phyloP scores from a whole-genome alignment of 2,113 vertebrate species.

The Ancistrus triradiatus region DNA sequence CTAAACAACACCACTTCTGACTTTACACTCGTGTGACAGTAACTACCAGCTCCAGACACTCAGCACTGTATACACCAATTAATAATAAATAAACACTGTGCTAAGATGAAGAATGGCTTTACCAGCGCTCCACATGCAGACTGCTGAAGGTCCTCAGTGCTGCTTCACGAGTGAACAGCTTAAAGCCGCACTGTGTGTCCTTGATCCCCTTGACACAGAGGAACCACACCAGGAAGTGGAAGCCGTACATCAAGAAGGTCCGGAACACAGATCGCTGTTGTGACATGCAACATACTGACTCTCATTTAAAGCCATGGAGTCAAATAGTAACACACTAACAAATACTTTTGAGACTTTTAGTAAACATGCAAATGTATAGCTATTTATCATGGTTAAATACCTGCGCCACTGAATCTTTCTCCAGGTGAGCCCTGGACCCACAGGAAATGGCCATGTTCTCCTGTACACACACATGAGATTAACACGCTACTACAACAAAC shows the following conservation, averaged over 20 bases:
- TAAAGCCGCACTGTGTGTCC: slow-evolving; percentile 96
- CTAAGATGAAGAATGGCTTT: neutral
- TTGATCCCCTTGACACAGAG: slow-evolving; percentile 87
- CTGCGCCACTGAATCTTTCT: slow-evolving; percentile 87
- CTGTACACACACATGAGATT: slow-evolving; percentile 57
- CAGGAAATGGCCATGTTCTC: slow-evolving; percentile 90
- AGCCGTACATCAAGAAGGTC: slow-evolving; percentile 92
- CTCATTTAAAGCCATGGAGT: neutral
- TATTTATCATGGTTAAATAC: slow-evolving; percentile 57
- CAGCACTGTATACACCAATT: neutral
- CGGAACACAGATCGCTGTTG: slow-evolving; percentile 88
- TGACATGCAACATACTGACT: neutral
- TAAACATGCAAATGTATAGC: neutral
- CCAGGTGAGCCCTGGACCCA: slow-evolving; percentile 93
- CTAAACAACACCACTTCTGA: neutral
- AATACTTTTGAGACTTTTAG: no score
- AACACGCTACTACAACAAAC: neutral
- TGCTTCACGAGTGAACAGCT: slow-evolving; percentile 89
- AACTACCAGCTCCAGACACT: no score
- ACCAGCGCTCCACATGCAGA: slow-evolving; percentile 94
- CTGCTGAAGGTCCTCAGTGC: slow-evolving; percentile 82
- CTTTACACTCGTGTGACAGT: neutral
- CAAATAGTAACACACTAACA: no score
- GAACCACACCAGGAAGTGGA: slow-evolving; percentile 98
- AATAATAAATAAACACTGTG: neutral